phyloP scores from a whole-genome alignment of 2,797 vertebrate species.

The Thripadectes ignobilis region DNA sequence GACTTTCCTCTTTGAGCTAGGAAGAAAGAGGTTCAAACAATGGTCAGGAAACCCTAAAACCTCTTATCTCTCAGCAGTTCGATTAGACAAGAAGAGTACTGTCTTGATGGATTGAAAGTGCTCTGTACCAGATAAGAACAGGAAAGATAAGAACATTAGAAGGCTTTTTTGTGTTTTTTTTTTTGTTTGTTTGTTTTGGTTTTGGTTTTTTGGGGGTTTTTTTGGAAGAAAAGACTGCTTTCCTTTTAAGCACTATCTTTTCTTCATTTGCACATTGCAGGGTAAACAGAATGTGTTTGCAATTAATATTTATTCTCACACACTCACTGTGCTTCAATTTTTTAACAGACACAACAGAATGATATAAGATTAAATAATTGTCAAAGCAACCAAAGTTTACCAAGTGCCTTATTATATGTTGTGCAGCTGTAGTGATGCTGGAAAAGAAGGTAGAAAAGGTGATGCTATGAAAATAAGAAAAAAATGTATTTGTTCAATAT shows the following conservation, averaged over 20 bases:
- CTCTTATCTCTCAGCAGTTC: conserved; percentile 60
- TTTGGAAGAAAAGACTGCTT: background rate
- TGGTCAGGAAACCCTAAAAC: conserved; percentile 67
- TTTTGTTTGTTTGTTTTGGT: background rate
- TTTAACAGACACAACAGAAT: background rate
- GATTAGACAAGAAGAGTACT: conserved; percentile 62
- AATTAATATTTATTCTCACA: conserved; percentile 26
- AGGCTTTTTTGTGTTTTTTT: background rate
- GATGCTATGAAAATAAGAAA: background rate
- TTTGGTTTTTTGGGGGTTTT: background rate
- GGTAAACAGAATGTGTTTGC: conserved; percentile 6
- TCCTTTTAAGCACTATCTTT: conserved; percentile 25
- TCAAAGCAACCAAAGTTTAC: background rate
- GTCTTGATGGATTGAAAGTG: conserved; percentile 56
- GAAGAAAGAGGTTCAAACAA: conserved; percentile 68
- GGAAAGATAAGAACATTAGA: conserved; percentile 48
- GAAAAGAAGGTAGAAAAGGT: background rate
- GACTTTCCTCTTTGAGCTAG: conserved; percentile 55
- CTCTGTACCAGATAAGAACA: conserved; percentile 48
- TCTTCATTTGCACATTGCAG: conserved; percentile 1
- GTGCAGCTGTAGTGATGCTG: background rate
- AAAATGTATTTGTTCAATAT: background rate
- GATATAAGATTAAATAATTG: background rate
- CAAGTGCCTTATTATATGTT: background rate
- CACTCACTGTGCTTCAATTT: background rate